These are phyloP conservation scores for Zoanthus sociatus DNA, from an alignment of 92 coral and sea anemone species.

Conservation along the genomic window DNA sequence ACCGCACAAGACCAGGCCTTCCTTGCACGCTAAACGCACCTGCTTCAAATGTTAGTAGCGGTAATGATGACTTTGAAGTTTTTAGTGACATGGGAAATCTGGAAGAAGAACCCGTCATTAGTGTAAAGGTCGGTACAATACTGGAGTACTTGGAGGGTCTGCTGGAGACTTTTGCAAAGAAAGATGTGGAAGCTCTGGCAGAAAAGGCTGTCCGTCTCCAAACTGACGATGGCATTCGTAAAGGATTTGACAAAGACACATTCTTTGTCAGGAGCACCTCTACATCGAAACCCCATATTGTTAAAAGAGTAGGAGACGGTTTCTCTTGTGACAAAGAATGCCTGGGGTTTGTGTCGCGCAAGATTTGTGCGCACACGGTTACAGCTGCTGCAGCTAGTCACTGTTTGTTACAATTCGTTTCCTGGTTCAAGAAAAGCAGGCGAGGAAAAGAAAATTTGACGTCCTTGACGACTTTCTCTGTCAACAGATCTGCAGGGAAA, in stretches of 20 bases:
- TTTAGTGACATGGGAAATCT: background rate
- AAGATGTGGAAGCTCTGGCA: constrained; percentile 40
- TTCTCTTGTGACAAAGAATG: constrained; percentile 52
- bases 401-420: constrained; percentile 6
- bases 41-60: background rate
- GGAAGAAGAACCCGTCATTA: background rate
- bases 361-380: constrained; percentile 45
- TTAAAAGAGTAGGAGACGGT: constrained; percentile 37
- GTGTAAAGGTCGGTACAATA: background rate
- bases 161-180: constrained; percentile 18
- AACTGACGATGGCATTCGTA: background rate
- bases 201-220: constrained; percentile 33
- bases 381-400: constrained; percentile 31
- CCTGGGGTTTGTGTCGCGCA: constrained; percentile 52
- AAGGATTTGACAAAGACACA: constrained; percentile 39
- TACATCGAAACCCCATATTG: constrained; percentile 36
- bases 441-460: background rate
- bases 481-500: constrained; percentile 41
- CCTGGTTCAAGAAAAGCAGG: constrained; percentile 18
- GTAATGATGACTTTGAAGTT: constrained; percentile 18
- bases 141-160: background rate
- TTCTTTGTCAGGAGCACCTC: constrained; percentile 50
- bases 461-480: constrained; percentile 46
- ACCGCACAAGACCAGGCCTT: constrained; percentile 25
- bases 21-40: constrained; percentile 2